Evolutionary conservation across 2,113 vertebrate species (phyloP).

Genomic region (Eira barbara): DNA sequence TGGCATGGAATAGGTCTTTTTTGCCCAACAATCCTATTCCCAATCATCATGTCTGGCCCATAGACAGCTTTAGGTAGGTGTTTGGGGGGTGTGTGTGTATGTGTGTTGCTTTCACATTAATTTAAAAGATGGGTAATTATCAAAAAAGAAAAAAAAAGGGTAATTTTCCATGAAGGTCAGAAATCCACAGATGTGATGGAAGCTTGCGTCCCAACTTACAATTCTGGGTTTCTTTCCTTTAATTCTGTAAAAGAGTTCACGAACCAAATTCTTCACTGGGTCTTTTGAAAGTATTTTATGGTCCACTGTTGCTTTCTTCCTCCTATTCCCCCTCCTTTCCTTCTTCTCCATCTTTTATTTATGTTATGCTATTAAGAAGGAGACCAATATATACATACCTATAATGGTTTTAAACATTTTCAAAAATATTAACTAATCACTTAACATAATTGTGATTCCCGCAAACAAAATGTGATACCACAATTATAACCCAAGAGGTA

Average conservation of each 20-base stretch:
- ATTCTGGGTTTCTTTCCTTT: constrained; percentile 13
- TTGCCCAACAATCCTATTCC: neutral
- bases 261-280: neutral
- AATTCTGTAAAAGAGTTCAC: neutral
- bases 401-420: neutral
- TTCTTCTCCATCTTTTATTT: neutral
- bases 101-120: neutral
- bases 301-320: neutral
- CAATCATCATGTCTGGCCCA: neutral
- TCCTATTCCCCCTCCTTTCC: neutral
- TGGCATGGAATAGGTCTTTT: neutral
- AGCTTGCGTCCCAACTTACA: neutral
- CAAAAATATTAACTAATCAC: neutral
- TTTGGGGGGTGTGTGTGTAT: no score
- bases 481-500: neutral
- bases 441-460: neutral
- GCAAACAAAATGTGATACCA: neutral
- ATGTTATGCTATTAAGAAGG: neutral
- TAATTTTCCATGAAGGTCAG: neutral
- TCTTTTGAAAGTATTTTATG: neutral
- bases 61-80: neutral
- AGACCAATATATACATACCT: neutral
- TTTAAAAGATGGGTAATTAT: neutral
- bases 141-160: no score
- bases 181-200: neutral